These are phyloP conservation scores for Panopea generosa DNA, from an alignment of 2,888 invertebrate species.

Conservation along the genomic window DNA sequence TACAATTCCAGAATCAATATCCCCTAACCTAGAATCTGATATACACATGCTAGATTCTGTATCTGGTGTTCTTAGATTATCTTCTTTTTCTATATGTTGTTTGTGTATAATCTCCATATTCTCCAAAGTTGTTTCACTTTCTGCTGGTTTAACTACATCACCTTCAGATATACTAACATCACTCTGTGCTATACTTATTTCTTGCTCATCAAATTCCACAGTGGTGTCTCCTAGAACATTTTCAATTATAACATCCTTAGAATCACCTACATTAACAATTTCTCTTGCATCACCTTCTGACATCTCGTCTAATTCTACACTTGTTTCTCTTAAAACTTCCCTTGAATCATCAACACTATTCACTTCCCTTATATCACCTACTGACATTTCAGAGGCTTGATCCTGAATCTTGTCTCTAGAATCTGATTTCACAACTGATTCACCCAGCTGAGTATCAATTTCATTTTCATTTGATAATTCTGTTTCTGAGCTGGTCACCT, in stretches of 20 bases:
- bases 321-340: not conserved
- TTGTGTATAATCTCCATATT: no score
- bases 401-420: conserved; percentile 18
- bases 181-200: no score
- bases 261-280: not conserved
- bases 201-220: not conserved
- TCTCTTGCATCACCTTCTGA: not conserved
- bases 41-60: conserved; percentile 44
- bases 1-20: conserved; percentile 48
- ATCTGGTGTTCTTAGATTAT: no score
- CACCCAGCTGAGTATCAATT: no score
- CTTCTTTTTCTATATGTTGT: conserved; percentile 7
- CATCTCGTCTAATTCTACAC: conserved; percentile 11
- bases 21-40: conserved; percentile 35
- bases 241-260: not conserved
- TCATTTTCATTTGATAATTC: not conserved
- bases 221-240: not conserved
- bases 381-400: conserved; percentile 36
- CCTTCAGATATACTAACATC: no score
- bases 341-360: conserved; percentile 17
- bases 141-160: not conserved
- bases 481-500: no score
- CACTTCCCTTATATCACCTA: conserved; percentile 31
- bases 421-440: not conserved
- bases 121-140: no score